These are phyloP conservation scores for Clostera curtula DNA, from an alignment of 2,888 invertebrate species.

Conservation along the genomic window DNA sequence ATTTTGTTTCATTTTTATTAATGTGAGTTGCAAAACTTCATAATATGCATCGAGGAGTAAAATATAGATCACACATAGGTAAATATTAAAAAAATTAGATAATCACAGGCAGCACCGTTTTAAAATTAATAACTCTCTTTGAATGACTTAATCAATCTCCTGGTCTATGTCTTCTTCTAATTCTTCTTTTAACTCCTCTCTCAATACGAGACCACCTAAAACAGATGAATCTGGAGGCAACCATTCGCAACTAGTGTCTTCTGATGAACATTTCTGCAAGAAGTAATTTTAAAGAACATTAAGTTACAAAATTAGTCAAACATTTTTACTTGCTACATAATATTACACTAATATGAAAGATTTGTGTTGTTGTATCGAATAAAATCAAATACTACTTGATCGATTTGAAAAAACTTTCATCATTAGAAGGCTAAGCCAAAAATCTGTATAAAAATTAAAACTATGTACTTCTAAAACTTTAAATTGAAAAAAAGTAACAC, in stretches of 20 bases:
- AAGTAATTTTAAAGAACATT: conserved; percentile 2
- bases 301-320: too few relatives aligned
- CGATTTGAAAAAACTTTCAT: too few relatives aligned
- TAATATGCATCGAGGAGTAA: not conserved
- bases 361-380: too few relatives aligned
- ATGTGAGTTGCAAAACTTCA: conserved; percentile 33
- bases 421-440: too few relatives aligned
- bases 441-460: too few relatives aligned
- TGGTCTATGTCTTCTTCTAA: conserved; percentile 23
- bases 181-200: conserved; percentile 54
- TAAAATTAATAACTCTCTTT: not conserved
- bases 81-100: too few relatives aligned
- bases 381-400: too few relatives aligned
- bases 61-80: not conserved
- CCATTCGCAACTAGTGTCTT: conserved; percentile 70
- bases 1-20: conserved; percentile 9
- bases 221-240: conserved; percentile 59
- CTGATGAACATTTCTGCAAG: conserved; percentile 59
- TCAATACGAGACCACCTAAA: conserved; percentile 46
- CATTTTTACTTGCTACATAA: too few relatives aligned
- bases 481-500: too few relatives aligned
- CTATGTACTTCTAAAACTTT: too few relatives aligned
- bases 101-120: too few relatives aligned
- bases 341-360: too few relatives aligned
- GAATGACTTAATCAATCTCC: not conserved